These are phyloP conservation scores for Anhinga anhinga DNA, from an alignment of 2,113 vertebrate genomes.

Conservation along the genomic window DNA sequence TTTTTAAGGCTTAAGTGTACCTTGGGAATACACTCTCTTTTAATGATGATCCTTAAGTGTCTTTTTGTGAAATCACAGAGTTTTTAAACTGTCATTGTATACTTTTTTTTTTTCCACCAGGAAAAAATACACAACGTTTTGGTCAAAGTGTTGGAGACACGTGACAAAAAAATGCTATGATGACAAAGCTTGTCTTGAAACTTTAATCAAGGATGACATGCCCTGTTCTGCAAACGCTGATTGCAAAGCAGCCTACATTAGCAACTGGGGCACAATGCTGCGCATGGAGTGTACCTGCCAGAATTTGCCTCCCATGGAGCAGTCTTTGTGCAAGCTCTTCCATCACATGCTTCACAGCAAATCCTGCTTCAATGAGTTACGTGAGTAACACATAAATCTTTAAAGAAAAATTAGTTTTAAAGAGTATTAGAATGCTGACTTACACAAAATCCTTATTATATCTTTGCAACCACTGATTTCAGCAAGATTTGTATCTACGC, in stretches of 20 bases:
- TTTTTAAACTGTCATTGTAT: not conserved
- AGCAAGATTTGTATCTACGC: not conserved
- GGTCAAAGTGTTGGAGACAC: slow-evolving; percentile 79
- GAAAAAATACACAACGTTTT: slow-evolving; percentile 71
- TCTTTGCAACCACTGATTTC: not conserved
- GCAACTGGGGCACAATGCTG: slow-evolving; percentile 79
- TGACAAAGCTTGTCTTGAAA: slow-evolving; percentile 73
- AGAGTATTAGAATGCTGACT: not conserved
- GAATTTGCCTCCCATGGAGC: slow-evolving; percentile 31
- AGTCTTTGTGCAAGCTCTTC: slow-evolving; percentile 75
- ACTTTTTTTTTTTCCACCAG: slow-evolving; percentile 50
- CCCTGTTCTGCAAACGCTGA: slow-evolving; percentile 72
- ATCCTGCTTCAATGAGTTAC: slow-evolving; percentile 80
- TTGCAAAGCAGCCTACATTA: slow-evolving; percentile 85
- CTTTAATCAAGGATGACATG: slow-evolving; percentile 63
- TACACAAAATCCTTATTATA: not conserved
- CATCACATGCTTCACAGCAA: slow-evolving; percentile 81
- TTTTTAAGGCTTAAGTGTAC: not conserved
- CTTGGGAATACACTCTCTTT: not conserved
- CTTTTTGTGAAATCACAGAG: not conserved
- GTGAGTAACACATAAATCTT: not conserved
- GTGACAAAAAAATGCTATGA: slow-evolving; percentile 65
- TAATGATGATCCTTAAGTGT: not conserved
- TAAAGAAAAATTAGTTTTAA: not conserved
- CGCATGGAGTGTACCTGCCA: slow-evolving; percentile 81